Evolutionary conservation across 1,140 invertebrate species (phyloP), one percentile per base, ranked within the genome.

Genomic region (Popillia japonica): DNA sequence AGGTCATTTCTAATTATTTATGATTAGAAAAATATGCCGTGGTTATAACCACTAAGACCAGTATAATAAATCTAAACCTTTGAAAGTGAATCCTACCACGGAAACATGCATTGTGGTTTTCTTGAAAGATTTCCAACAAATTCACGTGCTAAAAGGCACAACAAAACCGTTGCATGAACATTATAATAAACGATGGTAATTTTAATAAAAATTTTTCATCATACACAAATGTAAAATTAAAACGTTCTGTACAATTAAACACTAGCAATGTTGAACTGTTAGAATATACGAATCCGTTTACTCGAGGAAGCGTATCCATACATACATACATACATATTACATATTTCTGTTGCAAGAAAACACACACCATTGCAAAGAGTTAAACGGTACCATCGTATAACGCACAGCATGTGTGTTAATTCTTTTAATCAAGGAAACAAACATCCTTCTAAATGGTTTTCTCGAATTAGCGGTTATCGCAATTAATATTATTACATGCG

Each of bases 341-440:
- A 2, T 34, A 34, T 4, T 34, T 34, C 27, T 34, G 27, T 34
- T 34, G 27, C 27, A 34, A 34, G 27, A 34, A 34, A 34, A 34
- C 27, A 4, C 27, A 34, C 17, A 55, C 48, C 0, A 17, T n/a
- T n/a, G 17, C 6, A n/a, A 55, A 17, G 17, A 55, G 14, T 55
- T n/a, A 48, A 48, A 10, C 11, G 44, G 11, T n/a, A n/a, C 14
- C 11, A 55, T 55, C 48, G 2, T 55, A 55, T 34, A 34, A 34
- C 27, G 27, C 27, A 6, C 14, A 55, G 48, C 17, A 55, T 17
- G 14, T 17, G 48, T n/a, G 14, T 14, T 17, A 55, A 55, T 55
- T 55, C 48, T 55, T 55, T 55, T 17, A 55, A 55, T 55, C 48
- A 55, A 55, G 48, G 48, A 55, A 55, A 55, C 48, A 17, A 55